Evolutionary conservation across 2,113 vertebrate species (phyloP), one percentile per base, ranked within the genome.

Genomic region (Nycticorax nycticorax): DNA sequence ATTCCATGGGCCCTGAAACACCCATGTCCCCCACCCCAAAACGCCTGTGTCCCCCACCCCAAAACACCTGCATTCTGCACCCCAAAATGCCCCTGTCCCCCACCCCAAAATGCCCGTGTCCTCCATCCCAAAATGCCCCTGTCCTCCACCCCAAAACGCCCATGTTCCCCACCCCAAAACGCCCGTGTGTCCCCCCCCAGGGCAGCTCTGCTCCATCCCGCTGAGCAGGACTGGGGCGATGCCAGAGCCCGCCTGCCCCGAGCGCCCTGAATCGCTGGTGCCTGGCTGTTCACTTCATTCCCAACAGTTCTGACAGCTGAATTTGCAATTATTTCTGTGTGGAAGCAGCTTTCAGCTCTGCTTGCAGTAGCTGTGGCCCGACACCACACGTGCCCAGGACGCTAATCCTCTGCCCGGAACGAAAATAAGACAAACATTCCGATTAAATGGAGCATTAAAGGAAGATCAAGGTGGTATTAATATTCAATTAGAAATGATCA

Each of bases 241-340:
- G 23, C 30, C 47, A 33, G 69, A 18, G 6, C 32, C 53, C 14
- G 4, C 67, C 60, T 68, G 39, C n/a, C 26, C 37, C 1, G 4
- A 69, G 68, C 52, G 33, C 23, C 39, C n/a, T 1, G 8, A 16
- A 11, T 14, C 4, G 1, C 48, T 14, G 43, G 16, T 39, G 12
- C 20, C n/a, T 15, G 53, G 48, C 19, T 32, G 21, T 52, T 37
- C 16, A 39, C 23, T 50, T 47, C 4, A 3, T 28, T 33, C n/a
- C 47, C 12, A 30, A 32, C 0, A 0, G 20, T 24, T 41, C 32
- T 5, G 0, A 18, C 3, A 14, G 43, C 1, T 33, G 83, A 37
- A 47, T 41, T 57, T 17, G n/a, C 19, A 39, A 8, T 55, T 28
- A 53, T 62, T 68, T 68, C 86, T 7, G 0, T 9, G 6, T 17